Conservation (phyloP, 2,888 invertebrate genomes). For the Drosophila rellima region DNA sequence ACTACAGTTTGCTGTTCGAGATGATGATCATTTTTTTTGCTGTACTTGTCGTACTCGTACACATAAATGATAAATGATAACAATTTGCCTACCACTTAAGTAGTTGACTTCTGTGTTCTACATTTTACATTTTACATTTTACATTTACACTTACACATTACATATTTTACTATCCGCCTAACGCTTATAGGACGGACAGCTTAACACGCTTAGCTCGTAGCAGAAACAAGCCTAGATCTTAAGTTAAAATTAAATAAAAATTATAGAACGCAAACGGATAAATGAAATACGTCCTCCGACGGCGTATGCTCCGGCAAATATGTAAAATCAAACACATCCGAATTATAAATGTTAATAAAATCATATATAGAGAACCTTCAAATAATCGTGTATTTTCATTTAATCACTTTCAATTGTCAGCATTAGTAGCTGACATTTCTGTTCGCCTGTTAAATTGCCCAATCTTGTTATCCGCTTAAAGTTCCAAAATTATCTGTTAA, state of each 20-base stretch:
- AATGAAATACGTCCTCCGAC: constrained; percentile 17
- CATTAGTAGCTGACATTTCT: neutral
- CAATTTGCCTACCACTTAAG: constrained; percentile 52
- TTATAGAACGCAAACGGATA: constrained; percentile 22
- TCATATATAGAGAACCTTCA: constrained; percentile 58
- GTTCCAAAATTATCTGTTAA: neutral
- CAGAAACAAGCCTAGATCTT: constrained; percentile 59
- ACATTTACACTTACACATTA: constrained; percentile 23
- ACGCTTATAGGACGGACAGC: constrained; percentile 56
- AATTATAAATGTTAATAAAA: constrained; percentile 78
- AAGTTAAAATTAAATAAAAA: constrained; percentile 50
- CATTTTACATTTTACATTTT: constrained; percentile 43
- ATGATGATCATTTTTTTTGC: constrained; percentile 32
- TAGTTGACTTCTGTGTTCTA: constrained; percentile 65
- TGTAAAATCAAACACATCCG: constrained; percentile 76
- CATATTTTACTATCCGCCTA: constrained; percentile 56
- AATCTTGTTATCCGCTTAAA: neutral
- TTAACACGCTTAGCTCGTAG: constrained; percentile 72
- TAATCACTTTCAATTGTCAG: too few relatives aligned
- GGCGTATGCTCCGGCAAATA: constrained; percentile 50
- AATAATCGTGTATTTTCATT: neutral
- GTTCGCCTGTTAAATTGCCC: constrained; percentile 1
- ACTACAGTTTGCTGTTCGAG: constrained; percentile 43
- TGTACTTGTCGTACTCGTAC: constrained; percentile 39
- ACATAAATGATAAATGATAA: constrained; percentile 22